Conservation (phyloP, 2,888 invertebrate species). For the Leucoptera coffeella region DNA sequence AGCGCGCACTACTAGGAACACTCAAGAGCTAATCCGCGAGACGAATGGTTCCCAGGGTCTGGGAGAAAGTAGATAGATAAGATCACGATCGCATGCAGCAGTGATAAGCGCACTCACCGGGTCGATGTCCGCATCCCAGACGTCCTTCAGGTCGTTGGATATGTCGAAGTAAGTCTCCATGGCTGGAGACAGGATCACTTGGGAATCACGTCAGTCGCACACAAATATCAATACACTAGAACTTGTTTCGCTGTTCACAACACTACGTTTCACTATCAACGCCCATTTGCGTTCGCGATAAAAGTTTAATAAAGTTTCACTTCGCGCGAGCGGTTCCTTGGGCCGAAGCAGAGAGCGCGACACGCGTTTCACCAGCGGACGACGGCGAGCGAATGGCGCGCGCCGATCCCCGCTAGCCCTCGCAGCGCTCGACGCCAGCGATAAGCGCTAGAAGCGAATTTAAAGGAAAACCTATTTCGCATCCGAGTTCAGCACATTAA, state of each 20-base stretch:
- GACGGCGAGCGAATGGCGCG: conserved; percentile 35
- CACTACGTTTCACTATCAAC: conserved; percentile 38
- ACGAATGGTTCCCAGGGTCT: no score
- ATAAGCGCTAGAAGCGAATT: no score
- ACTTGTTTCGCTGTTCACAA: conserved; percentile 5
- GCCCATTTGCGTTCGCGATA: conserved; percentile 38
- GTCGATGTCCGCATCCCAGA: conserved; percentile 79
- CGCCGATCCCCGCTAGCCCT: no score
- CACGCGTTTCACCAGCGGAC: conserved; percentile 29
- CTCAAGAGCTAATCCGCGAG: no score
- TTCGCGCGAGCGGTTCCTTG: conserved; percentile 28
- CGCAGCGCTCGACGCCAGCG: no score
- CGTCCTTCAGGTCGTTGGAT: conserved; percentile 67
- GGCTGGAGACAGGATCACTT: conserved; percentile 26
- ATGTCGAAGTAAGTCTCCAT: conserved; percentile 75
- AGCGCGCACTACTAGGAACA: conserved; percentile 3
- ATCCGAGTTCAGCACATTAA: no score
- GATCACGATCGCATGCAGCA: conserved; percentile 17
- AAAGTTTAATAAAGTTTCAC: conserved; percentile 35
- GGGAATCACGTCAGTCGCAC: neutral
- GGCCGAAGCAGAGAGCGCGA: conserved; percentile 12
- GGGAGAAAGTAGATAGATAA: conserved; percentile 5
- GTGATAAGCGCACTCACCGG: conserved; percentile 58
- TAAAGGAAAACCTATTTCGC: no score
- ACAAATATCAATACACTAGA: neutral